phyloP scores from a whole-genome alignment of 2,888 invertebrate genomes.

The Papilio protenor region DNA sequence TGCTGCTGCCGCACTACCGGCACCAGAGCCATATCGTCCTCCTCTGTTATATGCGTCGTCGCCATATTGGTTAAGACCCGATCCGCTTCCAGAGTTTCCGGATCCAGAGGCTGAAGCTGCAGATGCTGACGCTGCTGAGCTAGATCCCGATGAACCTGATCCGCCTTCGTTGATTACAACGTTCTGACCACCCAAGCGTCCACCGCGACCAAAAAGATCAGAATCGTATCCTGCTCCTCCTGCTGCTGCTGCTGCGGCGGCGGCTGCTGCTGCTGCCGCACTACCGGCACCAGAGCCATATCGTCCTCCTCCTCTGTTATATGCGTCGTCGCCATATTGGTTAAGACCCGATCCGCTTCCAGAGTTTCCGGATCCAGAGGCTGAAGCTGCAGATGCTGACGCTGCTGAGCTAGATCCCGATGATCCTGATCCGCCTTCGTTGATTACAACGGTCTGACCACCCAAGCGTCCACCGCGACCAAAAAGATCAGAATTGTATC shows the following conservation, averaged over 20 bases:
- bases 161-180: background rate
- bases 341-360: background rate
- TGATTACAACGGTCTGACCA: background rate
- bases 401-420: background rate
- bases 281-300: background rate
- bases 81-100: conserved; percentile 12
- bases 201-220: background rate
- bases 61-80: background rate
- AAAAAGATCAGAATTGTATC: background rate
- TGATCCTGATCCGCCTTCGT: conserved; percentile 7
- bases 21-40: background rate
- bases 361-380: conserved; percentile 24
- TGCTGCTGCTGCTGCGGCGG: too few species aligned
- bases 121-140: background rate
- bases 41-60: background rate
- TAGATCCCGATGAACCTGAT: background rate
- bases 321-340: background rate
- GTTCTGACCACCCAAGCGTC: background rate
- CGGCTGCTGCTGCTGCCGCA: conserved; percentile 13
- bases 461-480: background rate
- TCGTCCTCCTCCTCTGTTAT: background rate
- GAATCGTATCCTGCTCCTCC: conserved; percentile 5
- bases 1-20: conserved; percentile 8
- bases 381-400: conserved; percentile 29
- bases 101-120: conserved; percentile 34